Evolutionary conservation across 2,113 vertebrate genomes (phyloP).

Genomic region (Orientallactaga bullata): DNA sequence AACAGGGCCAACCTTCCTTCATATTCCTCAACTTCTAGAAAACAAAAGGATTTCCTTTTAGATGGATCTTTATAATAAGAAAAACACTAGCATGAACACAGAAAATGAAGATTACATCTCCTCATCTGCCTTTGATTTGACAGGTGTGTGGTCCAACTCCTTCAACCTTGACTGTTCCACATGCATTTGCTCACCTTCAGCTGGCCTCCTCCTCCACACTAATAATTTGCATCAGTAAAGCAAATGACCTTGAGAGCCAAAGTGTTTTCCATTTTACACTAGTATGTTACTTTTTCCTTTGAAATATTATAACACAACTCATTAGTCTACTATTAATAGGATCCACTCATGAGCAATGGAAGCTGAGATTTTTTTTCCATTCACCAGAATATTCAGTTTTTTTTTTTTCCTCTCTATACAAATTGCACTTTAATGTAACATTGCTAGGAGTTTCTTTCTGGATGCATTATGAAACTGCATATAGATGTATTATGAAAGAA

Average conservation of each 20-base stretch:
- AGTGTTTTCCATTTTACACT: background rate
- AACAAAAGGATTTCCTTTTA: background rate
- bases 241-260: background rate
- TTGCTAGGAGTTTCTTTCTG: background rate
- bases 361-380: slow-evolving; percentile 9
- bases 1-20: background rate
- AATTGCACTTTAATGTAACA: background rate
- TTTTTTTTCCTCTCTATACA: background rate
- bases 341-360: background rate
- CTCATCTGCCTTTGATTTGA: background rate
- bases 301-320: background rate
- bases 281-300: background rate
- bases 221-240: background rate
- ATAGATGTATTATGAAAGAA: background rate
- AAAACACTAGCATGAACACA: background rate
- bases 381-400: background rate
- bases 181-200: background rate
- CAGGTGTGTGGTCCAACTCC: rapidly evolving
- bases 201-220: background rate
- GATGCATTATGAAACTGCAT: background rate
- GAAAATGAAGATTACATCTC: background rate
- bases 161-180: background rate
- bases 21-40: background rate
- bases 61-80: background rate
- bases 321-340: background rate